Evolutionary conservation across 2,888 invertebrate species (phyloP).

Genomic region (Lymantria monacha): DNA sequence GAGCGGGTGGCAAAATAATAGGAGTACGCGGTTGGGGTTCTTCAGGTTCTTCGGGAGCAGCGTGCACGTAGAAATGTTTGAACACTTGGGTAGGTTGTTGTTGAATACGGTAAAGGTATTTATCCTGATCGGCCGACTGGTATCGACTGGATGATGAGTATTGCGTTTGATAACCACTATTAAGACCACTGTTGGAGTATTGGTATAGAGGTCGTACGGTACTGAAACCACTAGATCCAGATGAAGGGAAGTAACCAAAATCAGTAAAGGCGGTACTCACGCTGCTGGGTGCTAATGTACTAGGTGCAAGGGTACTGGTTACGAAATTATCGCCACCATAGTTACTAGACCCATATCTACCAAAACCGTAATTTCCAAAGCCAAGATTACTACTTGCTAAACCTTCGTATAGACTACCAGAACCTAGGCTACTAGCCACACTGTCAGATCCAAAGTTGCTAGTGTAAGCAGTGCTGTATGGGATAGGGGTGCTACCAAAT

Average conservation of each 20-base stretch:
- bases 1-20: conserved; percentile 82
- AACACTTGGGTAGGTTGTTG: conserved; percentile 88
- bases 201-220: conserved; percentile 24
- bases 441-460: conserved; percentile 20
- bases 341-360: background rate
- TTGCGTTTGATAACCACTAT: conserved; percentile 20
- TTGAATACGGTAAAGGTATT: conserved; percentile 84
- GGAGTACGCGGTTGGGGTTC: conserved; percentile 82
- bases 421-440: background rate
- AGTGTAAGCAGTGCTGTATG: conserved; percentile 35
- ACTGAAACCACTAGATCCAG: conserved; percentile 2
- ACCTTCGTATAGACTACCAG: background rate
- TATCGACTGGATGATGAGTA: conserved; percentile 38
- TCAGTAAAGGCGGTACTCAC: background rate
- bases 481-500: conserved; percentile 30
- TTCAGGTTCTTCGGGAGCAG: conserved; percentile 76
- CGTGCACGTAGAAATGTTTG: conserved; percentile 76
- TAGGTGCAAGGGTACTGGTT: background rate
- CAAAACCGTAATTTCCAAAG: background rate
- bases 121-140: conserved; percentile 30
- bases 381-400: conserved; percentile 12
- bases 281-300: background rate
- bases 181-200: conserved; percentile 4
- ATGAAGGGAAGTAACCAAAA: conserved; percentile 14
- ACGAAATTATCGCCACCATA: background rate